Evolutionary conservation across 2,888 invertebrate genomes (phyloP).

Genomic region (Folsomia candida): DNA sequence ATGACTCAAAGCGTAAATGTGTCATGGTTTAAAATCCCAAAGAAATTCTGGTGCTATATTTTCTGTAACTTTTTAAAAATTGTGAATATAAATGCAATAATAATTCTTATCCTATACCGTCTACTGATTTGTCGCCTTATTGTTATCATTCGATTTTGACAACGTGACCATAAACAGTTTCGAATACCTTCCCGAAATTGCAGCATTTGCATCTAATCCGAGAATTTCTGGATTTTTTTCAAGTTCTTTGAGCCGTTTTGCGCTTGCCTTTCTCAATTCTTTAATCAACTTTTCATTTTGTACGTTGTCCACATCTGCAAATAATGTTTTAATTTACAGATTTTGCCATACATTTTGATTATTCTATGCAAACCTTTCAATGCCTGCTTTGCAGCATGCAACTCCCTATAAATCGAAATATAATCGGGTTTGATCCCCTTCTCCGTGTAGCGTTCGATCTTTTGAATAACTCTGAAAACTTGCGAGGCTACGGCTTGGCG

Average conservation of each 20-base stretch:
- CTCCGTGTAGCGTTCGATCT: not conserved
- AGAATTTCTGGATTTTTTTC: not conserved
- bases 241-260: not conserved
- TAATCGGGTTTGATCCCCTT: constrained; percentile 9
- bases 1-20: not conserved
- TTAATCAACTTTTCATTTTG: constrained; percentile 3
- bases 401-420: constrained; percentile 4
- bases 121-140: not conserved
- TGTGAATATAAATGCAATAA: not conserved
- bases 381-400: constrained; percentile 1
- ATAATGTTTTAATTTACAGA: not conserved
- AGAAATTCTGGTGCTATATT: not conserved
- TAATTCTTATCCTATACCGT: not conserved
- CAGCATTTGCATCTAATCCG: not conserved
- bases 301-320: constrained; percentile 12
- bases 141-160: not conserved
- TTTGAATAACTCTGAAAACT: constrained; percentile 9
- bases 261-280: constrained; percentile 3
- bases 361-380: constrained; percentile 5
- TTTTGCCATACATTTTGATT: too few species aligned
- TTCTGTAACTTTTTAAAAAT: not conserved
- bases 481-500: constrained; percentile 4
- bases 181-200: too few species aligned
- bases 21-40: not conserved
- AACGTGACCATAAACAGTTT: not conserved